Evolutionary conservation across 2,113 vertebrate species (phyloP).

Genomic region (Piliocolobus tephrosceles): DNA sequence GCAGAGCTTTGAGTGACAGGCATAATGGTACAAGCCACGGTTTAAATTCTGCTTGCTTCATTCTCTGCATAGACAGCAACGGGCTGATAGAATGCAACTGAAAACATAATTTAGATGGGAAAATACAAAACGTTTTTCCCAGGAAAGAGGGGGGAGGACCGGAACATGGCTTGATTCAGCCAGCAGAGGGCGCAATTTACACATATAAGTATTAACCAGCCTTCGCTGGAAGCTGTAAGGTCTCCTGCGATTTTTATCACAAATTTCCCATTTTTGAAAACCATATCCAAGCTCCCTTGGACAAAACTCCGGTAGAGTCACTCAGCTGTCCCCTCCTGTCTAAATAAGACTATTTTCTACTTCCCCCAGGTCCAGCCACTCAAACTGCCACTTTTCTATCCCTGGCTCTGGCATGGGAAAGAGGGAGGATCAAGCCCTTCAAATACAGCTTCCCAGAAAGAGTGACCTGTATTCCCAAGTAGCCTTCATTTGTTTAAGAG

Average conservation of each 20-base stretch:
- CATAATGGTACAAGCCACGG: conserved; percentile 8
- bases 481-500: conserved; percentile 79
- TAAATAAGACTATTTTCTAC: conserved; percentile 53
- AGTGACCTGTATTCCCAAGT: conserved; percentile 73
- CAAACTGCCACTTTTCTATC: conserved; percentile 56
- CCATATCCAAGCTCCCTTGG: background rate
- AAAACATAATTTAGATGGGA: conserved; percentile 72
- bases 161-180: conserved; percentile 61
- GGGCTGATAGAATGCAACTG: conserved; percentile 61
- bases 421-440: conserved; percentile 42
- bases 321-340: background rate
- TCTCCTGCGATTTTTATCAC: conserved; percentile 51
- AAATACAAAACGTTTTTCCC: conserved; percentile 65
- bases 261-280: conserved; percentile 49
- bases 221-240: background rate
- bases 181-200: conserved; percentile 84
- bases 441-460: conserved; percentile 54
- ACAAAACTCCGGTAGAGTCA: conserved; percentile 34
- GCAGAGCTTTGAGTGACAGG: conserved; percentile 58
- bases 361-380: conserved; percentile 46
- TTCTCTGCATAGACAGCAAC: conserved; percentile 63
- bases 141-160: conserved; percentile 18
- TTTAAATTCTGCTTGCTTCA: conserved; percentile 66
- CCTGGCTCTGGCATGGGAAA: conserved; percentile 42
- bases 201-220: conserved; percentile 71